Conservation (phyloP, 1,140 invertebrate species). For the Drosophila varians region DNA sequence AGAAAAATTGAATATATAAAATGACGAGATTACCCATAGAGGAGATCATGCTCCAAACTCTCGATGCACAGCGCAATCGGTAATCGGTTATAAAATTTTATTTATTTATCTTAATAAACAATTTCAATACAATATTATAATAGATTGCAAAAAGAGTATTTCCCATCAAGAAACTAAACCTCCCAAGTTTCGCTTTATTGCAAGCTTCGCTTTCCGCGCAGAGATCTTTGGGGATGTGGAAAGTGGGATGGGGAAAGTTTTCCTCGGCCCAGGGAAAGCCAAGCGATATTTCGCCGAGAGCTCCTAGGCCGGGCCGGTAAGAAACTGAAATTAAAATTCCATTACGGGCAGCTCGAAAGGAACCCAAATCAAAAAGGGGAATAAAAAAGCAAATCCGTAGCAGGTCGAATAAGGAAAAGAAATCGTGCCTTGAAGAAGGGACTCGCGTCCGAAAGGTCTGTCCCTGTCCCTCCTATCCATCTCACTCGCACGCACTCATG, state of each 20-base stretch:
- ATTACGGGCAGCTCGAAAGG: slow-evolving; percentile 31
- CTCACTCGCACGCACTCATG: slow-evolving; percentile 1
- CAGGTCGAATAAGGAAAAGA: slow-evolving; percentile 49
- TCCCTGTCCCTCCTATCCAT: neutral
- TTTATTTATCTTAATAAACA: too few relatives aligned
- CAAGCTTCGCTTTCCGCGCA: slow-evolving; percentile 1
- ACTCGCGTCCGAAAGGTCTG: neutral
- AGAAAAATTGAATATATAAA: too few relatives aligned
- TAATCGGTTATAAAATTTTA: too few relatives aligned
- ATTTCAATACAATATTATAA: neutral
- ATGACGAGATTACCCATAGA: too few relatives aligned
- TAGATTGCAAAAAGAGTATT: neutral
- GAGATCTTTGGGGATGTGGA: slow-evolving; percentile 21
- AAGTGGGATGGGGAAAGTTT: slow-evolving; percentile 21
- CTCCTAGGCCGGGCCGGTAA: slow-evolving; percentile 11
- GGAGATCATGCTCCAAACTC: too few relatives aligned
- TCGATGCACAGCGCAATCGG: too few relatives aligned
- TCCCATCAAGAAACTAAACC: neutral
- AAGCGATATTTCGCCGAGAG: slow-evolving; percentile 11
- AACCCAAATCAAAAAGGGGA: slow-evolving; percentile 55
- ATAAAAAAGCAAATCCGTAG: slow-evolving; percentile 3
- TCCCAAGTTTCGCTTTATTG: neutral
- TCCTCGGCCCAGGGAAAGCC: slow-evolving; percentile 8
- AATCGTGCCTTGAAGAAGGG: slow-evolving; percentile 2
- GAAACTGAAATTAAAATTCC: slow-evolving; percentile 71